A percentile compares a stretch with the other conserved stretches of the same genome.
Evolutionary conservation across 2,113 vertebrate genomes (phyloP).

Genomic region (Siniperca chuatsi): DNA sequence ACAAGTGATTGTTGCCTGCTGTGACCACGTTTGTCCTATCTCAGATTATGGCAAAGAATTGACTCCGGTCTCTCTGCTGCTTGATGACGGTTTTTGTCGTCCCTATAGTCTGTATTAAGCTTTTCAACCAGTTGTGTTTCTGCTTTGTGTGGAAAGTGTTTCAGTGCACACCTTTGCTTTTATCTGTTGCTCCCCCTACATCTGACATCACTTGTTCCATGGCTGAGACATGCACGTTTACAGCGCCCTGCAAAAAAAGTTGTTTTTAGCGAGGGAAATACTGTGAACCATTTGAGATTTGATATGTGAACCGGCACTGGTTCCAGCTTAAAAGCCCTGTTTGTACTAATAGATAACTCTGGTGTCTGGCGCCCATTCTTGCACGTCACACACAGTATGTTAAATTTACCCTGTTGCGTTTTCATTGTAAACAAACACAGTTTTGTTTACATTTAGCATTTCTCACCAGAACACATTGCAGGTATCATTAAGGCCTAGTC

Average conservation of each 20-base stretch:
- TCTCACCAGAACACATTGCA: not conserved
- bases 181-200: not conserved
- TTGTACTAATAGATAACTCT: not conserved
- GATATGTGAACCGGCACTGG: not conserved
- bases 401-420: not conserved
- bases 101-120: not conserved
- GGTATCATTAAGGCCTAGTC: not conserved
- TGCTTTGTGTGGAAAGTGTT: not conserved
- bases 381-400: not conserved
- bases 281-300: not conserved
- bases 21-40: not conserved
- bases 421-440: slow-evolving; percentile 3
- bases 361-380: not conserved
- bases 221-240: not conserved
- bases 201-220: not conserved
- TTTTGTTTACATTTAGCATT: slow-evolving; percentile 19
- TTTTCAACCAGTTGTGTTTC: not conserved
- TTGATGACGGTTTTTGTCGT: not conserved
- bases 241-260: not conserved
- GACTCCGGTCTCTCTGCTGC: not conserved
- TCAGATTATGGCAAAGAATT: not conserved
- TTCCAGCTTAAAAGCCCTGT: not conserved
- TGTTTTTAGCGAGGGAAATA: not conserved
- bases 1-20: not conserved
- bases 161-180: not conserved